Percentiles rank a stretch among this genome's conserved stretches.
These are phyloP conservation scores for Eupithecia insigniata DNA, from an alignment of 2,888 invertebrate species.

Conservation along the genomic window DNA sequence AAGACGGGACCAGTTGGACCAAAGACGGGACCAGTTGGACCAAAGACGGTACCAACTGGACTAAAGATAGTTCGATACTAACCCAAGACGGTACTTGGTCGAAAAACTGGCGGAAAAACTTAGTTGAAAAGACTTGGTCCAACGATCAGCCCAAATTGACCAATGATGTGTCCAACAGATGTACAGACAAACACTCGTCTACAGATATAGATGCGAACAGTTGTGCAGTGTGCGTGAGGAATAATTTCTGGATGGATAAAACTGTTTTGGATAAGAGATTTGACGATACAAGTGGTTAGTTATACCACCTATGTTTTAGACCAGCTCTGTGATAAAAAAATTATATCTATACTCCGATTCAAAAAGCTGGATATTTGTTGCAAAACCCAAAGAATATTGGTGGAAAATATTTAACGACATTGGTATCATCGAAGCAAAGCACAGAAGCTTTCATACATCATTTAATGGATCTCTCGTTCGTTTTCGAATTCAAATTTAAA, in stretches of 20 bases:
- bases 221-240: conserved; percentile 57
- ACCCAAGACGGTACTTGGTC: not conserved
- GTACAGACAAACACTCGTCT: not conserved
- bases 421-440: no score
- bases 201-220: conserved; percentile 46
- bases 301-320: not conserved
- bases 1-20: conserved; percentile 4
- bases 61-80: not conserved
- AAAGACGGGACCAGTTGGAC: not conserved
- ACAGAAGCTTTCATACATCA: no score
- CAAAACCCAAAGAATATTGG: no score
- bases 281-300: conserved; percentile 53
- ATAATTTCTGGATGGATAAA: conserved; percentile 59
- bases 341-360: no score
- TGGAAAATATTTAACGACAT: no score
- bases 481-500: no score
- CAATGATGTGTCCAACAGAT: not conserved
- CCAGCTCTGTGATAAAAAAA: not conserved
- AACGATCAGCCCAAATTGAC: not conserved
- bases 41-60: not conserved
- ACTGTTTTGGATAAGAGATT: conserved; percentile 46
- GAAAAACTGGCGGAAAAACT: not conserved
- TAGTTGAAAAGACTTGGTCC: not conserved
- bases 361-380: no score
- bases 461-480: no score